Percentiles rank a stretch among this genome's conserved stretches.
phyloP scores from a whole-genome alignment of 1,140 invertebrate species.

The Pachyrhynchus sulphureomaculatus region DNA sequence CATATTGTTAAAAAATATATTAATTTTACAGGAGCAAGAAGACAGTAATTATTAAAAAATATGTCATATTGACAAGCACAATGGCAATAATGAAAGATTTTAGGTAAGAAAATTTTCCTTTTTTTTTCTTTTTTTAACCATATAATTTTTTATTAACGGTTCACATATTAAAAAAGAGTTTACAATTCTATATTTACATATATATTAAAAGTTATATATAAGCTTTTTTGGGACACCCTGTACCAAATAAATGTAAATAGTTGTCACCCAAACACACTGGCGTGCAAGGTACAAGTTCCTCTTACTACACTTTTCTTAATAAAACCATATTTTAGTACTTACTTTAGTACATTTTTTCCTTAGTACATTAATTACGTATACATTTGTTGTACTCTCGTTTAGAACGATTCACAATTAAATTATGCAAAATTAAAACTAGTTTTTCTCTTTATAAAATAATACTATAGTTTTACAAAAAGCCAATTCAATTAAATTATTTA shows the following conservation, averaged over 20 bases:
- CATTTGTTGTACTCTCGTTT: slow-evolving; percentile 53
- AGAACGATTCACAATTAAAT: slow-evolving; percentile 34
- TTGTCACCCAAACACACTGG: slow-evolving; percentile 43
- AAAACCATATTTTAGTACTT: slow-evolving; percentile 17
- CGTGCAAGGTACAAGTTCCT: slow-evolving; percentile 44
- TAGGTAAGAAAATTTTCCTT: too few species aligned
- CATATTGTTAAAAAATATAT: too few species aligned
- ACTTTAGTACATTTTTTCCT: slow-evolving; percentile 27
- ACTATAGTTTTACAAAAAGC: neutral
- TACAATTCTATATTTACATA: too few species aligned
- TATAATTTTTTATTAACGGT: too few species aligned
- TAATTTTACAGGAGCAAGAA: too few species aligned
- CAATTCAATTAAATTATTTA: too few species aligned
- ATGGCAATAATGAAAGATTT: too few species aligned
- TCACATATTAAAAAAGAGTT: too few species aligned
- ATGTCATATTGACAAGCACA: too few species aligned
- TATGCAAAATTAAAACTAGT: slow-evolving; percentile 19
- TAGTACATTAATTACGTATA: slow-evolving; percentile 45
- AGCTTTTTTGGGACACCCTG: neutral
- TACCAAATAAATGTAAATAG: neutral
- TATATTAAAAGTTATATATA: too few species aligned
- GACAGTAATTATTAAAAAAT: too few species aligned
- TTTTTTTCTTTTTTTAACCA: too few species aligned
- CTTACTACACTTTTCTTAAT: slow-evolving; percentile 18
- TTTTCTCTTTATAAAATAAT: slow-evolving; percentile 14